These are phyloP conservation scores for Procambarus clarkii DNA, from an alignment of 1,140 invertebrate species.

Conservation along the genomic window DNA sequence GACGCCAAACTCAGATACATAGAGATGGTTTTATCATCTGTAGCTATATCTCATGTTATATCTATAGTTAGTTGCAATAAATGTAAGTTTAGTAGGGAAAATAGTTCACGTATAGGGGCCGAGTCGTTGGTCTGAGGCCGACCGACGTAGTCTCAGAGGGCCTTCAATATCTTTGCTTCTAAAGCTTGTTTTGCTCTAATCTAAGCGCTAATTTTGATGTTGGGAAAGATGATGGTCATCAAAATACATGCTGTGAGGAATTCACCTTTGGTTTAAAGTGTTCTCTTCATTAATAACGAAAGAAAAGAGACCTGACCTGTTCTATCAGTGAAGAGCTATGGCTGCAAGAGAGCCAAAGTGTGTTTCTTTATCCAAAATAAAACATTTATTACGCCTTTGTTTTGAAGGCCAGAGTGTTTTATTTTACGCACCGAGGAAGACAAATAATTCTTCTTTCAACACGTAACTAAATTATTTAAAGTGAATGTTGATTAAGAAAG, in stretches of 20 bases:
- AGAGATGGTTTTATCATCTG: neutral
- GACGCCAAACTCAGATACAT: neutral
- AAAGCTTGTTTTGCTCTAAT: neutral
- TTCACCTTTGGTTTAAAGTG: neutral
- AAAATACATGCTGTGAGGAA: neutral
- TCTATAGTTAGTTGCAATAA: neutral
- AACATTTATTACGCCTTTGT: slow-evolving; percentile 28
- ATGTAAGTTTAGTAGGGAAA: neutral
- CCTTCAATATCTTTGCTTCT: neutral
- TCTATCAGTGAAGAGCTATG: slow-evolving; percentile 25
- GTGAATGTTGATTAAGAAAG: neutral
- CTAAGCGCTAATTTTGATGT: neutral
- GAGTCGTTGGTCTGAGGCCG: neutral
- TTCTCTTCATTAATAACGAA: slow-evolving; percentile 2
- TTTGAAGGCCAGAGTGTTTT: neutral
- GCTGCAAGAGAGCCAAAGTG: slow-evolving; percentile 29
- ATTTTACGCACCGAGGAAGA: neutral
- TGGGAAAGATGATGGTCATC: neutral
- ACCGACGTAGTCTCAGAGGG: neutral
- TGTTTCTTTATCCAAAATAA: slow-evolving; percentile 63
- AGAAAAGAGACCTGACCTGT: slow-evolving; percentile 41
- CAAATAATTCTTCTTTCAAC: slow-evolving; percentile 52
- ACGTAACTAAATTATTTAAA: neutral
- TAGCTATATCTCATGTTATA: neutral
- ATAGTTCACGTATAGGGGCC: neutral